Evolutionary conservation across 2,888 invertebrate species (phyloP).

Genomic region (Chelonus formosanus): DNA sequence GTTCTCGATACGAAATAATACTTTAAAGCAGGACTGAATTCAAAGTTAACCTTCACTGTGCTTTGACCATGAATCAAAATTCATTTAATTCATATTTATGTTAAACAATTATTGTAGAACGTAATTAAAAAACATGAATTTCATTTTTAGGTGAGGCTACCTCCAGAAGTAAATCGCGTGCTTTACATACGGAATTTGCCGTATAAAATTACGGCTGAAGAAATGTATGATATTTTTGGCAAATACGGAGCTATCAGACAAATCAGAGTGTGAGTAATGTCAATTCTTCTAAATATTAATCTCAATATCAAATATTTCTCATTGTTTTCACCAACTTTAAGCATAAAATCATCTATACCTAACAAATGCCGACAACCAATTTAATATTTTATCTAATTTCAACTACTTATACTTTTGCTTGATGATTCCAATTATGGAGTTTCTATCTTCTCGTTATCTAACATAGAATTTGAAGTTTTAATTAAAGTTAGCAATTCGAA

Average conservation of each 20-base stretch:
- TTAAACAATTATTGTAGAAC: neutral
- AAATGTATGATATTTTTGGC: slow-evolving; percentile 99
- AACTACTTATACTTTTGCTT: too few species aligned
- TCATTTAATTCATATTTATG: slow-evolving; percentile 28
- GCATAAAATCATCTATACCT: too few species aligned
- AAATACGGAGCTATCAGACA: slow-evolving; percentile 99
- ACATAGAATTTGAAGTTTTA: too few species aligned
- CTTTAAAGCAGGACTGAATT: too few species aligned
- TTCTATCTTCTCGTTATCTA: too few species aligned
- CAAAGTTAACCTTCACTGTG: too few species aligned
- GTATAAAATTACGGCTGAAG: slow-evolving; percentile 99
- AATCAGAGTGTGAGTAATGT: slow-evolving; percentile 88
- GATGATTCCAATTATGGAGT: too few species aligned
- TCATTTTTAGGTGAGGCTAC: slow-evolving; percentile 83
- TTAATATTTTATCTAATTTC: too few species aligned
- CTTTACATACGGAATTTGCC: slow-evolving; percentile 96
- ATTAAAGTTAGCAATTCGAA: too few species aligned
- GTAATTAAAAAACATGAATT: neutral
- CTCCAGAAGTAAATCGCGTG: slow-evolving; percentile 98
- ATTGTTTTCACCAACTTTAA: too few species aligned
- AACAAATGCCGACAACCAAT: too few species aligned
- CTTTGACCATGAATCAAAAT: neutral
- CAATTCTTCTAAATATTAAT: slow-evolving; percentile 14
- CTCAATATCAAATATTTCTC: neutral
- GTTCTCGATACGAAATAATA: neutral